These are phyloP conservation scores for Drosophila bunnanda DNA, from an alignment of 2,888 invertebrate genomes.

Conservation along the genomic window DNA sequence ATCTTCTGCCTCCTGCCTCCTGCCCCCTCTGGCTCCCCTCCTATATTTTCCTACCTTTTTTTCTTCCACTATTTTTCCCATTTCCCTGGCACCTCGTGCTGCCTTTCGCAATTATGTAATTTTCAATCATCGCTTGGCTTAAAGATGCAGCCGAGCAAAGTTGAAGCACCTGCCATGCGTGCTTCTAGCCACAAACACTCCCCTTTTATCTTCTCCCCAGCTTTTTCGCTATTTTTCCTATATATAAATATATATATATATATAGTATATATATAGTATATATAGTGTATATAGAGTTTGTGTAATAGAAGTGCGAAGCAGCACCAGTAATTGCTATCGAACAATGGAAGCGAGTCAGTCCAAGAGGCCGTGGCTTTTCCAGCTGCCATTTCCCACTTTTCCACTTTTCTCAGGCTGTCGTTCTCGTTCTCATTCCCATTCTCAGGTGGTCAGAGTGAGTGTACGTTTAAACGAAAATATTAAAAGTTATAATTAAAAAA, in stretches of 20 bases:
- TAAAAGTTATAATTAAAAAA: constrained; percentile 76
- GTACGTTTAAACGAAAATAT: constrained; percentile 61
- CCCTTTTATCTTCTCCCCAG: constrained; percentile 43
- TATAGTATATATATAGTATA: constrained; percentile 11
- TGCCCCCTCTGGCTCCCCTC: neutral
- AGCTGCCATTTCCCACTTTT: constrained; percentile 25
- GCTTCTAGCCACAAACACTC: constrained; percentile 40
- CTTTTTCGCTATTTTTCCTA: constrained; percentile 7
- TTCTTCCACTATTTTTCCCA: neutral
- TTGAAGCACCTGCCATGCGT: constrained; percentile 73
- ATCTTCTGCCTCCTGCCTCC: neutral
- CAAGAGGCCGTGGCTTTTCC: constrained; percentile 24
- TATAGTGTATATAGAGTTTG: constrained; percentile 9
- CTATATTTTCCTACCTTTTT: neutral
- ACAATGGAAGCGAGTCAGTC: constrained; percentile 61
- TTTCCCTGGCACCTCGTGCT: constrained; percentile 22
- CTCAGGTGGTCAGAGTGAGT: constrained; percentile 25
- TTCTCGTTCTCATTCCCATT: constrained; percentile 36
- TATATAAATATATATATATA: constrained; percentile 7
- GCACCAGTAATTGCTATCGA: constrained; percentile 73
- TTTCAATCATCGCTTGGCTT: constrained; percentile 75
- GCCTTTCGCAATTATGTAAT: constrained; percentile 76
- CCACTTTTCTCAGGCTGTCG: constrained; percentile 26
- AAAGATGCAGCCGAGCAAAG: constrained; percentile 70
- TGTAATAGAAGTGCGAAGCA: constrained; percentile 75